Percentiles rank a stretch among this genome's conserved stretches.
These are phyloP conservation scores for Silurus meridionalis DNA, from an alignment of 2,113 vertebrate genomes.

Conservation along the genomic window DNA sequence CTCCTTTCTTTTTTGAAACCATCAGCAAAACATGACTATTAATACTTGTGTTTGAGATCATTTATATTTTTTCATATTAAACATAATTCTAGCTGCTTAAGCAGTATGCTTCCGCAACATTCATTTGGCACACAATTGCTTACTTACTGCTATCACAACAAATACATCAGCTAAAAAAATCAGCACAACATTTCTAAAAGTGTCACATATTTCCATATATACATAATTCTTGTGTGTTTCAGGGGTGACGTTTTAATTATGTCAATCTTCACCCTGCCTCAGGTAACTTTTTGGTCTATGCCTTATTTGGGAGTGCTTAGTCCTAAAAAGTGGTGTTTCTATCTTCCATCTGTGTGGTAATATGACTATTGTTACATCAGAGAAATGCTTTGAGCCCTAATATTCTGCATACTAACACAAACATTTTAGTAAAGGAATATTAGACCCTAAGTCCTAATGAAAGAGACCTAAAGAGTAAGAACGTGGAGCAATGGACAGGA, in stretches of 20 bases:
- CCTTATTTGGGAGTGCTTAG: not conserved
- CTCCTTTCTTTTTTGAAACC: not conserved
- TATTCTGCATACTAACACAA: not conserved
- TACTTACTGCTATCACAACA: not conserved
- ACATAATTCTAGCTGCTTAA: not conserved
- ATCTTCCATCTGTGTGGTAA: not conserved
- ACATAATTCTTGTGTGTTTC: not conserved
- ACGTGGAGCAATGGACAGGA: slow-evolving; percentile 58
- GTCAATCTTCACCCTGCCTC: not conserved
- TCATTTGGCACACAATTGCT: not conserved
- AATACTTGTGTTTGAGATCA: not conserved
- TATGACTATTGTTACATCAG: not conserved
- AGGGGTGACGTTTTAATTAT: not conserved
- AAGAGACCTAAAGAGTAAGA: slow-evolving; percentile 46
- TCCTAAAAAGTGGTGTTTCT: not conserved
- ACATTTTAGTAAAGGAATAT: slow-evolving; percentile 27
- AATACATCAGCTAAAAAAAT: not conserved
- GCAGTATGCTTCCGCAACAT: not conserved
- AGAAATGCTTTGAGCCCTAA: not conserved
- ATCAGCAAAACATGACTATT: not conserved
- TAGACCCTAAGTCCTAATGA: slow-evolving; percentile 55
- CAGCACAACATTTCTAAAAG: not conserved
- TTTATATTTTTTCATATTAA: not conserved
- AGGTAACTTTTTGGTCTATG: not conserved
- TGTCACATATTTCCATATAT: not conserved